Evolutionary conservation across 2,797 vertebrate species (phyloP).

Genomic region (Coracias cyanogaster): DNA sequence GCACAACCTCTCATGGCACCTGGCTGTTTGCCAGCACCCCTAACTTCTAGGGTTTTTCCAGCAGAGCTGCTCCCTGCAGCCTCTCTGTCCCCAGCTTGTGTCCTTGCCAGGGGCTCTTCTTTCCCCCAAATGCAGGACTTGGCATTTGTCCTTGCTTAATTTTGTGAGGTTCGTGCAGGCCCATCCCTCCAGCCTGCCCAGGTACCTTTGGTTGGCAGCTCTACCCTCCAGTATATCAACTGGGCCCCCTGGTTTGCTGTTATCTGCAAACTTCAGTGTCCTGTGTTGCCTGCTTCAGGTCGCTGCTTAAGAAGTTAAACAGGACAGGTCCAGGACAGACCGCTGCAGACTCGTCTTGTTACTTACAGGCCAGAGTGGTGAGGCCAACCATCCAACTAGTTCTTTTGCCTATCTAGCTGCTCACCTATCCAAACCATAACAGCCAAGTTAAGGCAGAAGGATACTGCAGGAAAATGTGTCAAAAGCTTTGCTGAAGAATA

Average conservation of each 20-base stretch:
- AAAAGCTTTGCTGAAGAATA: not conserved
- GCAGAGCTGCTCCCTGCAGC: not conserved
- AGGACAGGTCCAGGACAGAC: not conserved
- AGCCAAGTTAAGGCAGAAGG: not conserved
- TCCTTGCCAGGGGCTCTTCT: not conserved
- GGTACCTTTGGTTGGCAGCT: not conserved
- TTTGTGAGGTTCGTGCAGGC: not conserved
- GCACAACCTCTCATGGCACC: not conserved
- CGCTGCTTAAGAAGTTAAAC: not conserved
- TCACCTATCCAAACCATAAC: not conserved
- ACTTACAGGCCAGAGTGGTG: not conserved
- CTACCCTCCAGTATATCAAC: not conserved
- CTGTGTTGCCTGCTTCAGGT: not conserved
- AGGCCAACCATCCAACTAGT: not conserved
- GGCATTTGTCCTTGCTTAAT: not conserved
- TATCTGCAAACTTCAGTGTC: not conserved
- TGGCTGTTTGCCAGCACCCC: not conserved
- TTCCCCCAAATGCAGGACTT: rapidly evolving
- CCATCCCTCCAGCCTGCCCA: not conserved
- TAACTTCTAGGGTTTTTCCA: rapidly evolving
- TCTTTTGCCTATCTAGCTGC: not conserved
- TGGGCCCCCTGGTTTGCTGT: not conserved
- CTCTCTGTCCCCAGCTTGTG: not conserved
- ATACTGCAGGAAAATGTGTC: not conserved
- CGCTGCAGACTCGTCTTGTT: not conserved